Base-by-base conservation (phyloP, 2,888 invertebrate species). In the Melieria omissa region DNA sequence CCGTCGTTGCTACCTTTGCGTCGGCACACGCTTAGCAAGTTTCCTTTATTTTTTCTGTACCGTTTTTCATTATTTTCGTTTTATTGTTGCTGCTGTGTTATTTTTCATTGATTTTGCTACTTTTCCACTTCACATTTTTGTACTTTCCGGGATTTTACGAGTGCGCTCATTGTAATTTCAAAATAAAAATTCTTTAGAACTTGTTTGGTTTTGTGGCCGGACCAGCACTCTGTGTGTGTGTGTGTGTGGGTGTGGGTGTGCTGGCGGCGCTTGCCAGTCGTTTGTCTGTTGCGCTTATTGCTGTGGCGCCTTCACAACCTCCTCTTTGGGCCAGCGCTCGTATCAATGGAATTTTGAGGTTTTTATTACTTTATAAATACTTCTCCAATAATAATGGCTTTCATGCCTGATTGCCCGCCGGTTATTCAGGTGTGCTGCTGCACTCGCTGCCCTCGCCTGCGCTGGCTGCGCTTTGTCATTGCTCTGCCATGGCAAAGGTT, bases 321-420 rank as follows among this genome's bases (percentile, higher is more conserved):
- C 29, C 29, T 29, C 29, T 3, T 16, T 16, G 16, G 16, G 16
- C 16, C 16, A 16, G 29, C 29, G 29, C 29, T 47, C 47, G 66
- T 70, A 73, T 71, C 71, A 71, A 72, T 71, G 68, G 58, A 65
- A 70, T 74, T 69, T 74, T 71, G 69, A 71, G 70, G 80, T 77
- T 81, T 82, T 82, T 83, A 82, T 82, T 82, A 78, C 82, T 82
- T 82, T 81, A 78, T 77, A 82, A 82, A 83, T 83, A 81, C 83
- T 83, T 78, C 61, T 54, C 60, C 76, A 80, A 81, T 78, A 74
- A 73, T 73, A 72, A 74, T 73, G 73, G 71, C 74, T 79, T 79
- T 79, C 74, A 75, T 76, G 78, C 71, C 73, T 79, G 79, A 79
- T 77, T 79, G 70, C 70, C 75, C 74, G 67, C 73, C 71, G 65